Evolutionary conservation across 2,797 vertebrate species (phyloP).

Genomic region (Distichodus sexfasciatus): DNA sequence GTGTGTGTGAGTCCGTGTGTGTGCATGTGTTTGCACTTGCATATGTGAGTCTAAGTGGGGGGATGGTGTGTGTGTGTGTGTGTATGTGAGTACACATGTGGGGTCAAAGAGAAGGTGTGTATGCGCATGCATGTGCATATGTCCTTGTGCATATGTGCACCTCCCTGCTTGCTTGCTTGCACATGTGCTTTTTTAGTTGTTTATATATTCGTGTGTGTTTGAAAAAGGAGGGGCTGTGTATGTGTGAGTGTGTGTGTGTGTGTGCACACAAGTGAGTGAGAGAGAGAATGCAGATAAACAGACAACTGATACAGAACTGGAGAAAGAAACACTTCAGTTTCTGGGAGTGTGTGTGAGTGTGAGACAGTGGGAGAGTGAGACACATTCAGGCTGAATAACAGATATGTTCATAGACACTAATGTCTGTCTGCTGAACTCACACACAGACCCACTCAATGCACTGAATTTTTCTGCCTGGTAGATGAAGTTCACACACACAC

Average conservation of each 20-base stretch:
- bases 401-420: background rate
- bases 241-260: conserved; percentile 11
- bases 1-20: conserved; percentile 40
- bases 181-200: conserved; percentile 42
- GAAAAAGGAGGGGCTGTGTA: conserved; percentile 1
- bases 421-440: background rate
- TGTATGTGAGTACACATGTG: conserved; percentile 29
- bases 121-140: conserved; percentile 25
- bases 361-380: background rate
- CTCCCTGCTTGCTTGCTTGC: too few species aligned
- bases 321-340: background rate
- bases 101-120: conserved; percentile 19
- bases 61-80: conserved; percentile 17
- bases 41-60: conserved; percentile 36
- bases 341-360: background rate
- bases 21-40: conserved; percentile 23
- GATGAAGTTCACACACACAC: conserved; percentile 37
- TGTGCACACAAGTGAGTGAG: conserved; percentile 22
- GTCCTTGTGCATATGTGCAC: conserved; percentile 50
- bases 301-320: background rate
- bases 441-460: background rate
- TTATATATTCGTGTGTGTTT: conserved; percentile 15
- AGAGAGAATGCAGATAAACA: conserved; percentile 2
- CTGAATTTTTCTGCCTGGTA: background rate
- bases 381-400: conserved; percentile 11